Evolutionary conservation across 2,888 invertebrate species (phyloP).

Genomic region (Cecidostiba fungosa): DNA sequence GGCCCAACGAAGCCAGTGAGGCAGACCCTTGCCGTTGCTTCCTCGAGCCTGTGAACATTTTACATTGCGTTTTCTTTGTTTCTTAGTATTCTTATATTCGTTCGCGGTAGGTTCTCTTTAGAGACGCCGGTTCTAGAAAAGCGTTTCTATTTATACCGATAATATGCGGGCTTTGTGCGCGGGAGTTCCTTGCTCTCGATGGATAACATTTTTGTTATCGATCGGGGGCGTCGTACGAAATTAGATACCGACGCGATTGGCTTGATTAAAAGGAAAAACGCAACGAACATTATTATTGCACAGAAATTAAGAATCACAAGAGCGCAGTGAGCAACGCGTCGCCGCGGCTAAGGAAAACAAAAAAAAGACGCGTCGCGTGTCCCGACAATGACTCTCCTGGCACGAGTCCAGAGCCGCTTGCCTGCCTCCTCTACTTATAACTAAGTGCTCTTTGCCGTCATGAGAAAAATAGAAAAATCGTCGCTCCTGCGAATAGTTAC

Average conservation of each 20-base stretch:
- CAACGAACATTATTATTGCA: too few species aligned
- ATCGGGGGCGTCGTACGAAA: too few species aligned
- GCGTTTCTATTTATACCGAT: conserved; percentile 45
- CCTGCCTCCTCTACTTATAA: neutral
- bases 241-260: too few species aligned
- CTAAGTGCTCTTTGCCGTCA: neutral
- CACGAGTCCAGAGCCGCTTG: neutral
- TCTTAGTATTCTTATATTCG: too few species aligned
- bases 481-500: too few species aligned
- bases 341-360: neutral
- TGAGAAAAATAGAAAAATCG: neutral
- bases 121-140: neutral
- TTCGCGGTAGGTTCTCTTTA: too few species aligned
- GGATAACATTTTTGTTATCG: too few species aligned
- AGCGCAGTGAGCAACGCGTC: conserved; percentile 1
- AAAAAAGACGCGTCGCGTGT: neutral
- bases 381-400: neutral
- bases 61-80: too few species aligned
- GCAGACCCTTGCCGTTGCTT: conserved; percentile 79
- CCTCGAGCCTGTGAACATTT: conserved; percentile 58
- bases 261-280: neutral
- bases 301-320: too few species aligned
- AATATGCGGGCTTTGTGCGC: conserved; percentile 34
- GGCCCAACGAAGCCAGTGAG: conserved; percentile 88
- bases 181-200: too few species aligned